A percentile compares a stretch with the other conserved stretches of the same genome.
Evolutionary conservation across 2,113 vertebrate species (phyloP).

Genomic region (Larimichthys crocea): DNA sequence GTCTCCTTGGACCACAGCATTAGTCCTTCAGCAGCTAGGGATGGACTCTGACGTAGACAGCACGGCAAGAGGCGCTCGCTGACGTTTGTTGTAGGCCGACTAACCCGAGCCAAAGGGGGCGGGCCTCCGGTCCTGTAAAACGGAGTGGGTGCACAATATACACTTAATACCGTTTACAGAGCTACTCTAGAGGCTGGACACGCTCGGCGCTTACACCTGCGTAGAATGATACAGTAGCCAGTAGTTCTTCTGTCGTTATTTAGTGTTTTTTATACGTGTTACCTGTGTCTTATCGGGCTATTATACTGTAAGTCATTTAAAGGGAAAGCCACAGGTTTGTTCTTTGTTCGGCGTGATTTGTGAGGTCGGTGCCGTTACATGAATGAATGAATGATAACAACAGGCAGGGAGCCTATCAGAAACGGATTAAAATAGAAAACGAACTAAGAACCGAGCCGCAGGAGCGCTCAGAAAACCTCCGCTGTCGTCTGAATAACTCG

Average conservation of each 20-base stretch:
- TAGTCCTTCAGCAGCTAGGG: constrained; percentile 53
- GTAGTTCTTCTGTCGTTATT: not conserved
- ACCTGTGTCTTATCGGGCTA: not conserved
- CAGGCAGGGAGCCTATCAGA: not conserved
- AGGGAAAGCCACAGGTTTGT: constrained; percentile 44
- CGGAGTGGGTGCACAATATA: constrained; percentile 16
- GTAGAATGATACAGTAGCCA: not conserved
- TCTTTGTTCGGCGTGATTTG: constrained; percentile 9
- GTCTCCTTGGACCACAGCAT: constrained; percentile 52
- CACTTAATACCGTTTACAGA: constrained; percentile 14
- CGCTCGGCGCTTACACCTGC: not conserved
- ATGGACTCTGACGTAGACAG: constrained; percentile 63
- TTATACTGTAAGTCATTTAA: not conserved
- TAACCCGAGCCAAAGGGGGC: constrained; percentile 45
- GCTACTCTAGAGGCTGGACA: not conserved
- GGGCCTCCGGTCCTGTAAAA: constrained; percentile 36
- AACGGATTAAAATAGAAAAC: not conserved
- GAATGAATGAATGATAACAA: constrained; percentile 36
- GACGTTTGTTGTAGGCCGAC: constrained; percentile 62
- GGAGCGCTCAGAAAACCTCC: not conserved
- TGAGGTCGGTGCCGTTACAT: constrained; percentile 1
- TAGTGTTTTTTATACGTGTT: not conserved
- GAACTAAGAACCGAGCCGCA: not conserved
- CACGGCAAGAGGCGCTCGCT: constrained; percentile 50
- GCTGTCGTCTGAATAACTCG: not conserved